Evolutionary conservation across 2,888 invertebrate species (phyloP).

Genomic region (Acrobasis suavella): DNA sequence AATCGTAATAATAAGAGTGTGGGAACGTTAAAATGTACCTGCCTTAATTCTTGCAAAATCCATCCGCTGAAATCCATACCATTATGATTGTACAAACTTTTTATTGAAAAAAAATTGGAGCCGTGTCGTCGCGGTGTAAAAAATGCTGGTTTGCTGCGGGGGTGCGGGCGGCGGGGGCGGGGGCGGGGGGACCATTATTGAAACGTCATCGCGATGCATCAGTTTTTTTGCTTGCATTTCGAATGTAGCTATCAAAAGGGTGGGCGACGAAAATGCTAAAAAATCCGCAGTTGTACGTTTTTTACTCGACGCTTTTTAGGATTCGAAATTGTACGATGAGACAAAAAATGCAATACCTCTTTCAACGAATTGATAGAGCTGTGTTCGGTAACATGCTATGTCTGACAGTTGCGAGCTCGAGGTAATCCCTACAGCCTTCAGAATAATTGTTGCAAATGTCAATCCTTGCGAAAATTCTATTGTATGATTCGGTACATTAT

Average conservation of each 20-base stretch:
- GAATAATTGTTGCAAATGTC: not conserved
- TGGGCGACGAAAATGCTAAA: constrained; percentile 47
- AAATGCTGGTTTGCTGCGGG: constrained; percentile 35
- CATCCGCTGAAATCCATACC: constrained; percentile 43
- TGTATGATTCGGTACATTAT: not conserved
- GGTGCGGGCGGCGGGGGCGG: constrained; percentile 20
- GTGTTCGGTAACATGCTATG: not conserved
- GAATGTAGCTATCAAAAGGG: constrained; percentile 47
- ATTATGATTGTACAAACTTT: constrained; percentile 15
- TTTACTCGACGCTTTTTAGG: constrained; percentile 36
- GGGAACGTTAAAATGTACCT: constrained; percentile 1
- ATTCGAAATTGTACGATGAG: not conserved
- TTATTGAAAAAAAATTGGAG: not conserved
- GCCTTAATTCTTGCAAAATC: constrained; percentile 34
- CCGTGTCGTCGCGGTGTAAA: constrained; percentile 33
- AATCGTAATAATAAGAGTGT: not conserved
- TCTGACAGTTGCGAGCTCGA: not conserved
- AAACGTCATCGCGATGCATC: constrained; percentile 49
- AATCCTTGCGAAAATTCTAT: not conserved
- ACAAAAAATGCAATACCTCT: constrained; percentile 5
- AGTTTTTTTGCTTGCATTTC: constrained; percentile 42
- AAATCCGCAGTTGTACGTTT: constrained; percentile 54
- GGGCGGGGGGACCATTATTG: constrained; percentile 46
- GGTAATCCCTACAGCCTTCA: constrained; percentile 8
- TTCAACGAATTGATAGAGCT: constrained; percentile 13